Evolutionary conservation across 2,888 invertebrate species (phyloP).

Genomic region (Standfussiana lucernea): DNA sequence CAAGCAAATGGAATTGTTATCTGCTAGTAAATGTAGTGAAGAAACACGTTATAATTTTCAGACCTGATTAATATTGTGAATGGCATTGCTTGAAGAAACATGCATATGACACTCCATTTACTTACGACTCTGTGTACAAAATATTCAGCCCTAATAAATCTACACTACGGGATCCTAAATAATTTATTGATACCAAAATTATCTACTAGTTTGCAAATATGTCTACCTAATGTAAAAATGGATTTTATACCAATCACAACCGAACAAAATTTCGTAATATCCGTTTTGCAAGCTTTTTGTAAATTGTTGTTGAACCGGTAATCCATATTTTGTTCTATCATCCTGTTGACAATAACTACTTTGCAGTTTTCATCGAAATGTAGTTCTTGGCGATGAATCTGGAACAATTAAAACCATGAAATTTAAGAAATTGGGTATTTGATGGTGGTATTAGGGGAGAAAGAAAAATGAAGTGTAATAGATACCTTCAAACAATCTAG

Average conservation of each 20-base stretch:
- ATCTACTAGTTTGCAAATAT: constrained; percentile 53
- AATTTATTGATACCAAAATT: constrained; percentile 10
- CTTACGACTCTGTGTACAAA: constrained; percentile 10
- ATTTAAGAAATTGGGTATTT: background rate
- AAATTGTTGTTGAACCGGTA: constrained; percentile 96
- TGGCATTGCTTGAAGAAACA: background rate
- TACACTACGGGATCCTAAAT: constrained; percentile 8
- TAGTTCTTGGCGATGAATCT: constrained; percentile 93
- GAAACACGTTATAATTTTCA: background rate
- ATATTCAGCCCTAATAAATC: constrained; percentile 10
- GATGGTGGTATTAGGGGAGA: background rate
- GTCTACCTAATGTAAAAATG: constrained; percentile 63
- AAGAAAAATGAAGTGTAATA: constrained; percentile 14
- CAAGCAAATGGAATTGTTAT: constrained; percentile 9
- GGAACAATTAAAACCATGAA: constrained; percentile 70
- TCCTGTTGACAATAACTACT: constrained; percentile 95
- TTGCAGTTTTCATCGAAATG: constrained; percentile 96
- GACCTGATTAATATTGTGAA: background rate
- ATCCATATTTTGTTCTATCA: constrained; percentile 97
- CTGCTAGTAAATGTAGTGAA: background rate
- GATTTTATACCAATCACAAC: constrained; percentile 83
- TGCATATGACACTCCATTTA: constrained; percentile 37
- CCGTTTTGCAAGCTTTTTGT: constrained; percentile 94
- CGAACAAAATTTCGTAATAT: constrained; percentile 93
- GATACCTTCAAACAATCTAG: constrained; percentile 94